phyloP scores from a whole-genome alignment of 2,888 invertebrate genomes.

The Heliconius erato region DNA sequence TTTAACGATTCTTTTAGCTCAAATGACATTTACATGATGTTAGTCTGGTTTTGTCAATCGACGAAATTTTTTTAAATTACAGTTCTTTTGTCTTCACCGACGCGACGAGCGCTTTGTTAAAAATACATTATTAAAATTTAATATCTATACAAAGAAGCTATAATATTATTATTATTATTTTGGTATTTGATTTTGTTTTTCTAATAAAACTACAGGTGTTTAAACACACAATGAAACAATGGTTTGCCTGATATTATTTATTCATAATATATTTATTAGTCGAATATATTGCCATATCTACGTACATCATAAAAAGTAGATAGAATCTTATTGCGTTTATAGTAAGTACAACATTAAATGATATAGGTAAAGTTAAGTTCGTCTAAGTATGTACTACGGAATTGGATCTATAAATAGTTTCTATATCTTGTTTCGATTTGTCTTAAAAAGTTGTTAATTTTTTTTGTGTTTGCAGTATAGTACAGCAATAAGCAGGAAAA shows the following conservation, averaged over 20 bases:
- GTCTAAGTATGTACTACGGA: constrained; percentile 20
- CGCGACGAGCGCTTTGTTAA: too few species aligned
- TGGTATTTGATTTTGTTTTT: not conserved
- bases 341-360: constrained; percentile 32
- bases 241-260: constrained; percentile 30
- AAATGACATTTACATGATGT: too few species aligned
- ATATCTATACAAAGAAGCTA: not conserved
- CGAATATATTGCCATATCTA: constrained; percentile 36
- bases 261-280: constrained; percentile 35
- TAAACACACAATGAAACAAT: constrained; percentile 4
- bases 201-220: not conserved
- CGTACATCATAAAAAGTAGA: constrained; percentile 22
- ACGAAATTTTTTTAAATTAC: too few species aligned
- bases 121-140: too few species aligned
- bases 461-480: not conserved
- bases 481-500: not conserved
- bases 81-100: too few species aligned
- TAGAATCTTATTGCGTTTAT: constrained; percentile 32
- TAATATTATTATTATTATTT: too few species aligned
- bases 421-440: not conserved
- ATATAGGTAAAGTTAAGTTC: constrained; percentile 20
- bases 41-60: too few species aligned
- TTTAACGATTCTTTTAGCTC: too few species aligned
- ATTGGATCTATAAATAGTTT: constrained; percentile 14
- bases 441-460: not conserved